Conservation (phyloP, 2,797 vertebrate species). For the Diglossa cyanea region DNA sequence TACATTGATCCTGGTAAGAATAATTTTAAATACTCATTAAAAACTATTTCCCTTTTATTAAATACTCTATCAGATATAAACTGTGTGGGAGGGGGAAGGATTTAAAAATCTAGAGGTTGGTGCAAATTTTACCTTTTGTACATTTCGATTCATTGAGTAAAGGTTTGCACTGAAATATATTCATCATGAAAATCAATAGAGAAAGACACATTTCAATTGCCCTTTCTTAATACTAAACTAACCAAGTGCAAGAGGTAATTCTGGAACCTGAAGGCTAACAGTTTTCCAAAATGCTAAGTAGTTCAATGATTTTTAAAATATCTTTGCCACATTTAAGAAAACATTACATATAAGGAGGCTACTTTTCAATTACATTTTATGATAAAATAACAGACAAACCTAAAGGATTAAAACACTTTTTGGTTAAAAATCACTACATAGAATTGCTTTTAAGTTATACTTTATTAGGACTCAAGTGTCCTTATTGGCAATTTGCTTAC, state of each 20-base stretch:
- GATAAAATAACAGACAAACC: neutral
- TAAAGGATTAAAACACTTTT: neutral
- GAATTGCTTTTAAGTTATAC: neutral
- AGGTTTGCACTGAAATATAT: neutral
- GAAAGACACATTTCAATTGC: neutral
- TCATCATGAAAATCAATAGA: neutral
- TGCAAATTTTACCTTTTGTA: neutral
- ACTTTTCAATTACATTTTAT: neutral
- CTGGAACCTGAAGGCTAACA: neutral
- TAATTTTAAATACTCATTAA: neutral
- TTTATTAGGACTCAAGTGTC: neutral
- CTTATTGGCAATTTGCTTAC: neutral
- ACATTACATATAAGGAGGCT: neutral
- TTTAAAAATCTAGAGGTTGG: neutral
- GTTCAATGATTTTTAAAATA: neutral
- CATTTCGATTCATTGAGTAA: neutral
- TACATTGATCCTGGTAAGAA: slow-evolving; percentile 88
- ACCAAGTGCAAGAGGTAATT: neutral
- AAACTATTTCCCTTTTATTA: neutral
- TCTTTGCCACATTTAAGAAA: neutral
- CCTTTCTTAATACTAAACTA: neutral
- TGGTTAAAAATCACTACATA: neutral
- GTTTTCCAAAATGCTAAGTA: neutral
- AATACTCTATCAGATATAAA: neutral
- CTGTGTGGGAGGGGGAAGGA: accelerated